These are phyloP conservation scores for Ophion ellenae DNA, from an alignment of 2,888 invertebrate species.

Conservation along the genomic window DNA sequence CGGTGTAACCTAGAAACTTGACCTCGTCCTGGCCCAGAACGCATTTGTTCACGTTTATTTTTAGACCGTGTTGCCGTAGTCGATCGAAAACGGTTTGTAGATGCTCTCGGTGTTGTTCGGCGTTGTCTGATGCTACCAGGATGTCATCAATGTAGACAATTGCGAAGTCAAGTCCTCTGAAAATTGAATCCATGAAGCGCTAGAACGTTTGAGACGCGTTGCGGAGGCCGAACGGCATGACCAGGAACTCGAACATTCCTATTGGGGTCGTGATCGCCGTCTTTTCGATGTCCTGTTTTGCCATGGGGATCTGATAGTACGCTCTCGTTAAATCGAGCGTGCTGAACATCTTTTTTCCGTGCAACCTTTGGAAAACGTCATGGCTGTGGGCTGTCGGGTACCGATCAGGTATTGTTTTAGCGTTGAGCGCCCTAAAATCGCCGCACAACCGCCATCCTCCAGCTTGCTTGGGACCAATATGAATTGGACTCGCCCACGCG, in stretches of 20 bases:
- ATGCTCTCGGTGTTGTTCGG: conserved; percentile 38
- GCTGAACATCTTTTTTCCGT: too few species aligned
- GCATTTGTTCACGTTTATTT: too few species aligned
- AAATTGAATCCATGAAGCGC: not conserved
- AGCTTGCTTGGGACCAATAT: not conserved
- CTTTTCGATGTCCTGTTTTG: conserved; percentile 3
- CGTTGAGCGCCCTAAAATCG: too few species aligned
- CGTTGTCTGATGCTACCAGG: conserved; percentile 25
- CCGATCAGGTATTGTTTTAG: too few species aligned
- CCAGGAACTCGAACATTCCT: not conserved
- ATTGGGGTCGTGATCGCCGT: conserved; percentile 21
- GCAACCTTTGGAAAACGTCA: too few species aligned
- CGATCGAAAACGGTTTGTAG: conserved; percentile 38
- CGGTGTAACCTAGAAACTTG: not conserved
- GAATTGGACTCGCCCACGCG: too few species aligned
- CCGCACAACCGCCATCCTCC: conserved; percentile 31
- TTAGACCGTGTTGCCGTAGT: conserved; percentile 25
- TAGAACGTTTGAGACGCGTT: not conserved
- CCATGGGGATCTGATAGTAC: too few species aligned
- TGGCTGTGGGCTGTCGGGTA: too few species aligned
- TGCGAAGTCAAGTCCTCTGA: conserved; percentile 38
- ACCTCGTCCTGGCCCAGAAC: not conserved
- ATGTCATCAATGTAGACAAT: conserved; percentile 78
- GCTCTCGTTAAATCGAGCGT: too few species aligned
- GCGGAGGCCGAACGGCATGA: not conserved